phyloP scores from a whole-genome alignment of 2,113 vertebrate genomes.

The Nannospalax galili region DNA sequence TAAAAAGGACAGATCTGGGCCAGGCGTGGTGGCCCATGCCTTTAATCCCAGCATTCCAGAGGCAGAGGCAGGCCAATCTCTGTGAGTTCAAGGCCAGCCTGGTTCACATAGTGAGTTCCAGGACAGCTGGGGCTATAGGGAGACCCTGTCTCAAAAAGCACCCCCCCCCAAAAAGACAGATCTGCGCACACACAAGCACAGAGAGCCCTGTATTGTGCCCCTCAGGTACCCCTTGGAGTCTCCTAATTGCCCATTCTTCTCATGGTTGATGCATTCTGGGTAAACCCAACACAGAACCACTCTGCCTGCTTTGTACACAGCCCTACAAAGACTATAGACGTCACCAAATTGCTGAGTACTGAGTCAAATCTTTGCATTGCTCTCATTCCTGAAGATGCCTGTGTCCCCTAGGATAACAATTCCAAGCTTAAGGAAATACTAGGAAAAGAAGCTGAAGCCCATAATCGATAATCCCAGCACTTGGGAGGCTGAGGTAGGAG shows the following conservation, averaged over 20 bases:
- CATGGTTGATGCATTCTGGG: not conserved
- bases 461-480: not conserved
- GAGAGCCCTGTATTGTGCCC: not conserved
- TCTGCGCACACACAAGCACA: not conserved
- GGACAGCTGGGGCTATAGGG: too few species aligned
- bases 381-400: constrained; percentile 51
- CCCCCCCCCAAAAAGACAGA: constrained; percentile 29
- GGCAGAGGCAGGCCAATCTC: too few species aligned
- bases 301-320: not conserved
- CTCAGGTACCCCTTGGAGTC: not conserved
- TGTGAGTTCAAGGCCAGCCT: too few species aligned
- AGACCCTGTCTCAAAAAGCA: too few species aligned
- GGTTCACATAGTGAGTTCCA: too few species aligned
- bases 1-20: constrained; percentile 47
- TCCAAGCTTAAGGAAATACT: constrained; percentile 52
- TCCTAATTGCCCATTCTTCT: not conserved
- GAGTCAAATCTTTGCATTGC: not conserved
- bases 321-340: constrained; percentile 6
- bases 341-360: not conserved
- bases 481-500: not conserved
- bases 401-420: constrained; percentile 46
- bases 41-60: too few species aligned
- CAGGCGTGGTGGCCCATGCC: too few species aligned
- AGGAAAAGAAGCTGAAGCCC: constrained; percentile 1
- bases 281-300: not conserved